phyloP scores from a whole-genome alignment of 64 coral and sea anemone genomes.

The Catalaphyllia jardinei region DNA sequence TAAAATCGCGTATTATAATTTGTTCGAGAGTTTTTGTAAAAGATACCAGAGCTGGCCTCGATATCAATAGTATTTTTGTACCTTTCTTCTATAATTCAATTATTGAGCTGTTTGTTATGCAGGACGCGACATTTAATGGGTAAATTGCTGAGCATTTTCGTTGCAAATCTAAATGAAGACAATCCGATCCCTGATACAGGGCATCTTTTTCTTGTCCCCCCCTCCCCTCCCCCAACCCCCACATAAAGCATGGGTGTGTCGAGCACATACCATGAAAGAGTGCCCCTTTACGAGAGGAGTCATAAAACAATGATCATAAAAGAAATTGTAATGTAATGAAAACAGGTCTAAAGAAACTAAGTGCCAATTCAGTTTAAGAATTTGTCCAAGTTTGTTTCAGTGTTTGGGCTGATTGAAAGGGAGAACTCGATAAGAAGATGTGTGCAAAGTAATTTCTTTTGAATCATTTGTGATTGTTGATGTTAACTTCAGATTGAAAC shows the following conservation, averaged over 20 bases:
- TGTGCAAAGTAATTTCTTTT: background rate
- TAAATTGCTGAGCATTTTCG: slow-evolving; percentile 12
- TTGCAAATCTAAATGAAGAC: background rate
- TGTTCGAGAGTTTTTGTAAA: background rate
- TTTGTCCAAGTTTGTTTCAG: background rate
- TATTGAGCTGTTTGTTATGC: background rate
- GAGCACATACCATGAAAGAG: too few relatives aligned
- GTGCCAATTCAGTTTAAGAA: background rate
- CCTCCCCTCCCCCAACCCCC: too few relatives aligned
- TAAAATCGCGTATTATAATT: background rate
- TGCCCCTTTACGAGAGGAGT: too few relatives aligned
- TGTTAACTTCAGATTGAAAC: background rate
- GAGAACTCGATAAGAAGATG: background rate
- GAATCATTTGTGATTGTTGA: background rate
- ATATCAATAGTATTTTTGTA: background rate
- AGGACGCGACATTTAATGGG: background rate
- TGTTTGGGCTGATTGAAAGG: background rate
- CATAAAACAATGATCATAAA: background rate
- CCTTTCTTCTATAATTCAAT: too few relatives aligned
- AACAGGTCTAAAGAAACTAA: background rate
- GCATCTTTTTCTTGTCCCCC: too few relatives aligned
- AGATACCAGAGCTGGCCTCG: background rate
- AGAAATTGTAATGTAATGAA: background rate
- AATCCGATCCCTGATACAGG: background rate
- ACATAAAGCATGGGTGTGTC: too few relatives aligned